phyloP scores from a whole-genome alignment of 2,888 invertebrate genomes.

The Lasioglossum zephyrum region DNA sequence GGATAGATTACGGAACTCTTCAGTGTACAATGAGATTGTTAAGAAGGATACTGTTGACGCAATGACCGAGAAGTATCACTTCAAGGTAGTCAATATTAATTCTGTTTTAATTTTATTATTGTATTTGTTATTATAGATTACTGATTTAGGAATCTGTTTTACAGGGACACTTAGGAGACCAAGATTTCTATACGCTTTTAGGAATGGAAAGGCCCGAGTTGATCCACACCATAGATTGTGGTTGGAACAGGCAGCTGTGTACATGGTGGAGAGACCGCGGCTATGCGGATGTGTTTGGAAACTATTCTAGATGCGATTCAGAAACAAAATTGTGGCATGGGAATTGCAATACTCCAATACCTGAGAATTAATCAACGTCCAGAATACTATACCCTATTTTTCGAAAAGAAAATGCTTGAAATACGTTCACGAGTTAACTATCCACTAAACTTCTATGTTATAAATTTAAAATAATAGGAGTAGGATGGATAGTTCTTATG shows the following conservation, averaged over 20 bases:
- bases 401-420: background rate
- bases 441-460: background rate
- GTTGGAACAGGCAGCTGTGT: constrained; percentile 93
- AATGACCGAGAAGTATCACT: constrained; percentile 87
- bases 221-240: constrained; percentile 90
- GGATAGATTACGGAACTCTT: constrained; percentile 88
- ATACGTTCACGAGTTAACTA: background rate
- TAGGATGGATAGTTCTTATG: background rate
- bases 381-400: background rate
- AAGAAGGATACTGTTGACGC: constrained; percentile 85
- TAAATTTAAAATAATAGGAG: background rate
- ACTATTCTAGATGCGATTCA: constrained; percentile 89
- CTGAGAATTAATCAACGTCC: constrained; percentile 79
- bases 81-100: constrained; percentile 84
- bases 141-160: constrained; percentile 42
- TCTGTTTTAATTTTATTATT: constrained; percentile 5
- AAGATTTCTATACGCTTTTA: constrained; percentile 91
- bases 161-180: constrained; percentile 91
- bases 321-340: constrained; percentile 90
- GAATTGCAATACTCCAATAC: constrained; percentile 90
- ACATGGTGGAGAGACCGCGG: constrained; percentile 93
- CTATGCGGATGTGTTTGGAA: constrained; percentile 89
- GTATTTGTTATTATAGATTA: background rate
- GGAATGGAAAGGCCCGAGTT: constrained; percentile 89
- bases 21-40: constrained; percentile 86